Base-by-base conservation (phyloP, 1,140 invertebrate genomes). In the Medauroidea extradentata region DNA sequence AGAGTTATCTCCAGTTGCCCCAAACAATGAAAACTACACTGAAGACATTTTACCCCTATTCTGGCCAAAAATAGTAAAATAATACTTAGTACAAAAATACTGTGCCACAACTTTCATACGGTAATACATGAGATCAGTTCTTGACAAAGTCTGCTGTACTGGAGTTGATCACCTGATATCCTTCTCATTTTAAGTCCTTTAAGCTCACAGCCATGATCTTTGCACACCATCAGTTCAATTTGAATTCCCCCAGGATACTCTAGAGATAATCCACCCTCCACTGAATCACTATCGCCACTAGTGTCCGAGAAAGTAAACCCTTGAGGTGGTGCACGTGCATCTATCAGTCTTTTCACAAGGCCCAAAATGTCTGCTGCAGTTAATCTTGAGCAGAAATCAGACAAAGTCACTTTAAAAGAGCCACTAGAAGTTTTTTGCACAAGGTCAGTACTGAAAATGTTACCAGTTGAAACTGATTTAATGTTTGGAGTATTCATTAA, bases 121-220 rank as follows among this genome's bases (percentile, higher is more conserved):
- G 86, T 89, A 75, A 96, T 89, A 70, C 90, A 92, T 46, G 89
- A 89, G 44, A 96, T 90, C 52, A 96, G 77, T 71, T 94, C 90
- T 69, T 94, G 89, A 75, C 93, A 96, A 14, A 96, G 81, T 71
- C 92, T 90, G 60, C 88, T 90, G 71, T 95, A 96, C 70, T 93
- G 89, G 59, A 88, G 79, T 73, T 92, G 90, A 75, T 96, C 93
- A 2, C 94, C 94, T 0, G 92, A 94, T 61, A 96, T 93, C 70
- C 92, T 80, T 57, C 93, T 77, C 82, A 96, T 86, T 69, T 94
- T 94, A 58, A 96, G 81, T 7, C 92, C 90, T 65, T 92, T 93
- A 9, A 61, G 52, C 44, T 86, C 62, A 63, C 61, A 57, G 14
- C 18, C 44, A n/a, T 27, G 11, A 41, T 57, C 38, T 65, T 90